phyloP scores from a whole-genome alignment of 2,797 vertebrate genomes.

The Leptodactylus fallax region DNA sequence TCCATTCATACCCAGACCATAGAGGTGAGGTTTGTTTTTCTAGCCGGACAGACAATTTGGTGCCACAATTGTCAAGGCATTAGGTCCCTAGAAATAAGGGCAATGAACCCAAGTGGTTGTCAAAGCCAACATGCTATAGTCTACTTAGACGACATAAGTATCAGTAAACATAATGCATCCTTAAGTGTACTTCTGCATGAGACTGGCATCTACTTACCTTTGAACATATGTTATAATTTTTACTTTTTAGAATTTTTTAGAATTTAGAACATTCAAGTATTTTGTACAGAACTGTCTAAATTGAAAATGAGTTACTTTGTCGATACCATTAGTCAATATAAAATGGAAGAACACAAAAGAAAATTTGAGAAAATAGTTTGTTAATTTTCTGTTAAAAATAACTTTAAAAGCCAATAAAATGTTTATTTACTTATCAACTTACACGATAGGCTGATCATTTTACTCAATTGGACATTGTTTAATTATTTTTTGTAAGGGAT shows the following conservation, averaged over 20 bases:
- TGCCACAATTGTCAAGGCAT: constrained; percentile 72
- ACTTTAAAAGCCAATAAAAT: too few species aligned
- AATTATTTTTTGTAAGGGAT: too few species aligned
- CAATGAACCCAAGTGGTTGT: constrained; percentile 14
- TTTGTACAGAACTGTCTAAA: too few species aligned
- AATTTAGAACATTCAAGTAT: too few species aligned
- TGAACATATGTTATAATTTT: too few species aligned
- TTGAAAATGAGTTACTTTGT: background rate
- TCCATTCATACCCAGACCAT: constrained; percentile 69
- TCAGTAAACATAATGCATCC: constrained; percentile 33
- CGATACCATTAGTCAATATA: background rate
- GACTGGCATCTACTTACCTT: background rate
- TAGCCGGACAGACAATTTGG: constrained; percentile 73
- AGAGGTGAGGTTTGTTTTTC: constrained; percentile 67
- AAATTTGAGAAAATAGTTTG: background rate
- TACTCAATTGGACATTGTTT: too few species aligned
- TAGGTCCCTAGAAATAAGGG: constrained; percentile 60
- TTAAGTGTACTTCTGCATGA: background rate
- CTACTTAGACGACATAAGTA: constrained; percentile 33
- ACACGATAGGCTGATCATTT: too few species aligned
- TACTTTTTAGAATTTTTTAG: too few species aligned
- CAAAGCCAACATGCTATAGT: constrained; percentile 5
- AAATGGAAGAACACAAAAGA: background rate
- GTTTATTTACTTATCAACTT: too few species aligned
- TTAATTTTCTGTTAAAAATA: too few species aligned